Evolutionary conservation across 2,888 invertebrate species (phyloP).

Genomic region (Pemphredon lugubris): DNA sequence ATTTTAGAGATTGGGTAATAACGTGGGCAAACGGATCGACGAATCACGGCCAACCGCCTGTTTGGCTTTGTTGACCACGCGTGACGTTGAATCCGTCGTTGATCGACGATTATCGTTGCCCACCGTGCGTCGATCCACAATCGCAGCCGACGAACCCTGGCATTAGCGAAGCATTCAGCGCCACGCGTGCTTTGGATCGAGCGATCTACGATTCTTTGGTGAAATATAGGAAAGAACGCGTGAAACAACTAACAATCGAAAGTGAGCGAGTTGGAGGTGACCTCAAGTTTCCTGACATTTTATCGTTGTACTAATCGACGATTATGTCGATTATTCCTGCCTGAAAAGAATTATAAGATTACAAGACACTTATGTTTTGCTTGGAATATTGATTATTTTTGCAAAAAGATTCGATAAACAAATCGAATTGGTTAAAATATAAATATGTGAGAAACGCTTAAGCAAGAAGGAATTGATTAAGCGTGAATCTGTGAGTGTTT

Average conservation of each 20-base stretch:
- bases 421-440: no score
- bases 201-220: slow-evolving; percentile 13
- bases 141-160: slow-evolving; percentile 49
- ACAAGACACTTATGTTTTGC: no score
- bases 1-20: slow-evolving; percentile 36
- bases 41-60: slow-evolving; percentile 49
- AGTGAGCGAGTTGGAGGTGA: no score
- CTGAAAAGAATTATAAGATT: no score
- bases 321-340: not conserved
- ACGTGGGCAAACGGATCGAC: slow-evolving; percentile 49
- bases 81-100: slow-evolving; percentile 58
- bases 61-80: slow-evolving; percentile 54
- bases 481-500: no score
- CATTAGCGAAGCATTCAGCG: slow-evolving; percentile 58
- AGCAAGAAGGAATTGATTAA: no score
- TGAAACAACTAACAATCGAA: not conserved
- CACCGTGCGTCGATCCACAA: slow-evolving; percentile 55
- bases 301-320: no score
- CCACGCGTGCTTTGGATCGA: slow-evolving; percentile 26
- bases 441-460: no score
- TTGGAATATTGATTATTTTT: no score
- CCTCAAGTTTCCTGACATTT: not conserved
- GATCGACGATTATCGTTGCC: slow-evolving; percentile 64
- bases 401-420: no score
- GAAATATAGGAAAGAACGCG: not conserved